These are phyloP conservation scores for Smittia sp. DNA, from an alignment of 2,888 invertebrate species.

Conservation along the genomic window DNA sequence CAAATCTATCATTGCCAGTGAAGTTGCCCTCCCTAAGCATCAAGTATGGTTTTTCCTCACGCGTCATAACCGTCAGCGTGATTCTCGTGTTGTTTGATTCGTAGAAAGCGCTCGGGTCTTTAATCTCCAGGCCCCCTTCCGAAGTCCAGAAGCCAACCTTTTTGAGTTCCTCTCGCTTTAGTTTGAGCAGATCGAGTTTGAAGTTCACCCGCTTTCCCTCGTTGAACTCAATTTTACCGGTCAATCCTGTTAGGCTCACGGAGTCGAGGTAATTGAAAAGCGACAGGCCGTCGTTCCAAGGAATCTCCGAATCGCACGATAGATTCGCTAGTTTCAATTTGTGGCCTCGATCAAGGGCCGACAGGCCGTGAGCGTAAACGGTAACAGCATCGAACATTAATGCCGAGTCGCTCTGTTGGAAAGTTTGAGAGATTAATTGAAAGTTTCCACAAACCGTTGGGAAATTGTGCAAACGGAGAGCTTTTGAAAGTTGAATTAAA, in stretches of 20 bases:
- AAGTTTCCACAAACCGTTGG: neutral
- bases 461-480: neutral
- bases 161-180: conserved; percentile 72
- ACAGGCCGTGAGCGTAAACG: conserved; percentile 74
- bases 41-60: conserved; percentile 80
- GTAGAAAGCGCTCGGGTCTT: conserved; percentile 81
- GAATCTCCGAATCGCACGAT: conserved; percentile 76
- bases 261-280: conserved; percentile 73
- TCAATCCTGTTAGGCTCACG: conserved; percentile 72
- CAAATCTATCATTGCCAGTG: conserved; percentile 82
- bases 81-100: conserved; percentile 80
- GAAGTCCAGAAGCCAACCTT: conserved; percentile 84
- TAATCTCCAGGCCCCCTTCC: conserved; percentile 71
- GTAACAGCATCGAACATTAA: conserved; percentile 83
- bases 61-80: conserved; percentile 60
- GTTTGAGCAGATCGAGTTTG: conserved; percentile 78
- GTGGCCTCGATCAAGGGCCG: conserved; percentile 68
- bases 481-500: neutral
- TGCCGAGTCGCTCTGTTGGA: conserved; percentile 75
- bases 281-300: conserved; percentile 75
- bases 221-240: conserved; percentile 82
- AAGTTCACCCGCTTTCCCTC: conserved; percentile 81
- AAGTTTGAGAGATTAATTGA: neutral
- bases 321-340: conserved; percentile 68
- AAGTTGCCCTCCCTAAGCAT: conserved; percentile 85